Evolutionary conservation across 92 coral and sea anemone species (phyloP).

Genomic region (Paragorgia papillata): DNA sequence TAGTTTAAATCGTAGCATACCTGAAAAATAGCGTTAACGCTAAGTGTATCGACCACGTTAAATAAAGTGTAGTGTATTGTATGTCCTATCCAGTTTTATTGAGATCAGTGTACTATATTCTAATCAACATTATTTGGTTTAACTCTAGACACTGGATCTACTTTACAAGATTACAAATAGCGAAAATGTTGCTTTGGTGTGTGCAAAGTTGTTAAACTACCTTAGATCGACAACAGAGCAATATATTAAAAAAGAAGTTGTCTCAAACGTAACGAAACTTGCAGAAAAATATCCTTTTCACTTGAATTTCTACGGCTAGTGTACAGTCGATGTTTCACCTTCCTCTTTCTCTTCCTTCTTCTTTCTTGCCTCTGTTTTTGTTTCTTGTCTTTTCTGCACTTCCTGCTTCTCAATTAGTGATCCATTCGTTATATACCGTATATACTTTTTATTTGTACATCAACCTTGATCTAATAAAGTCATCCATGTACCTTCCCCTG

Average conservation of each 20-base stretch:
- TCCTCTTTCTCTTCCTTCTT: not conserved
- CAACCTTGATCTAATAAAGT: not conserved
- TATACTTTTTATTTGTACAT: too few relatives aligned
- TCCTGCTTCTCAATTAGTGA: too few relatives aligned
- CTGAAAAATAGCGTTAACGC: too few relatives aligned
- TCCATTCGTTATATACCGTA: too few relatives aligned
- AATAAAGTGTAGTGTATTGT: too few relatives aligned
- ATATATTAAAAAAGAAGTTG: slow-evolving; percentile 78
- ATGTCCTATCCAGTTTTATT: too few relatives aligned
- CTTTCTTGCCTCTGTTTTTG: not conserved
- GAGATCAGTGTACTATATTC: too few relatives aligned
- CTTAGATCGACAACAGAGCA: slow-evolving; percentile 63
- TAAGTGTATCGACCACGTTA: too few relatives aligned
- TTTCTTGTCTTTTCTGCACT: not conserved
- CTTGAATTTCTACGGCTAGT: too few relatives aligned
- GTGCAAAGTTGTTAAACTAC: slow-evolving; percentile 71
- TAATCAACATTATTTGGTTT: too few relatives aligned
- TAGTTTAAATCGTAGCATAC: too few relatives aligned
- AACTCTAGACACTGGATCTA: slow-evolving; percentile 74
- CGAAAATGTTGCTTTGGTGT: slow-evolving; percentile 80
- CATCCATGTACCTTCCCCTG: not conserved
- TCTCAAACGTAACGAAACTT: slow-evolving; percentile 78
- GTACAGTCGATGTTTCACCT: not conserved
- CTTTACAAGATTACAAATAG: slow-evolving; percentile 87
- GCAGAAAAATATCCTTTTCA: slow-evolving; percentile 90